Evolutionary conservation across 2,113 vertebrate species (phyloP).

Genomic region (Hippopotamus amphibius): DNA sequence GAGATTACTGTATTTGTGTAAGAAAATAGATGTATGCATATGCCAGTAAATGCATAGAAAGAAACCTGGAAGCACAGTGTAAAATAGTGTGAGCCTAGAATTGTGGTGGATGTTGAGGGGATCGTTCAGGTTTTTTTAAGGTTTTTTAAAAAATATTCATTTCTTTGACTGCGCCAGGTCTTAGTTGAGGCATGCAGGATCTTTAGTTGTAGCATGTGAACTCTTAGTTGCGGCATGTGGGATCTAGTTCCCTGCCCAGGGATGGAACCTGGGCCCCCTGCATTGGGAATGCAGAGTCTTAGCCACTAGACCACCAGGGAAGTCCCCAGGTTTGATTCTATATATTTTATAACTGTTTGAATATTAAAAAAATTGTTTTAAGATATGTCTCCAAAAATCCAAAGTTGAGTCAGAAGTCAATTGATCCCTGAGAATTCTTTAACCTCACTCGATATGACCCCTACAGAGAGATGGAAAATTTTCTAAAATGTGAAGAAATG

Average conservation of each 20-base stretch:
- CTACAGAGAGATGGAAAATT: background rate
- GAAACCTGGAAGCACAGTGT: background rate
- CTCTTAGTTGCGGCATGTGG: too few species aligned
- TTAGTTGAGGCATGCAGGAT: too few species aligned
- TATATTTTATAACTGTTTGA: constrained; percentile 38
- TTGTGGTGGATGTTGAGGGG: background rate
- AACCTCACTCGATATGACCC: constrained; percentile 17
- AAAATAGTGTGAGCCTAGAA: background rate
- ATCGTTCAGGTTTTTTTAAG: background rate
- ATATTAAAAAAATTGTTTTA: background rate
- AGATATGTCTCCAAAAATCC: background rate
- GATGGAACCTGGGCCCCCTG: too few species aligned
- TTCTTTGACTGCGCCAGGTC: too few species aligned
- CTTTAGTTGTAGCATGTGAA: too few species aligned
- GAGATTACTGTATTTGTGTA: background rate
- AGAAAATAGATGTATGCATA: background rate
- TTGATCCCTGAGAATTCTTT: constrained; percentile 42
- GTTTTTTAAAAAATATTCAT: too few species aligned
- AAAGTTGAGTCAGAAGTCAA: constrained; percentile 35
- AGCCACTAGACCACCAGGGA: too few species aligned
- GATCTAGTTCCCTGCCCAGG: too few species aligned
- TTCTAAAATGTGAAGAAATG: constrained; percentile 55
- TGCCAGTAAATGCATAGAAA: background rate
- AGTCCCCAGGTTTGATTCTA: background rate
- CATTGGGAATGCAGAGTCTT: too few species aligned